Evolutionary conservation across 2,113 vertebrate species (phyloP), one percentile per base, ranked within the genome.

Genomic region (Thomomys bottae): DNA sequence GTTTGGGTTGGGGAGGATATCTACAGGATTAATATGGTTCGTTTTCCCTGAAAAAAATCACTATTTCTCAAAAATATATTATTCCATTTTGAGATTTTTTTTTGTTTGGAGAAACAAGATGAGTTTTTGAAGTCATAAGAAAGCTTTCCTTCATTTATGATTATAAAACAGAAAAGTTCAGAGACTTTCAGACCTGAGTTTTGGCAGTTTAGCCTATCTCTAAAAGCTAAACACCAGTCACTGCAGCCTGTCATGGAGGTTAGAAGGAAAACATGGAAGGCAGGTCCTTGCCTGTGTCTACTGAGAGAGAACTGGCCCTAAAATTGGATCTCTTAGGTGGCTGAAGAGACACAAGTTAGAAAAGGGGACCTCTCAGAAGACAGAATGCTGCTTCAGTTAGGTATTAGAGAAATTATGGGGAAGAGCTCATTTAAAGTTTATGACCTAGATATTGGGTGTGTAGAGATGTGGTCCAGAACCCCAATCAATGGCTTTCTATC

Each of bases 191-290:
- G 32, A 28, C 15, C 64, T 57, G 4, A 68, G 15, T 70, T 72
- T 24, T 34, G n/a, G n/a, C 17, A 36, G 17, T 6, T 7, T 24
- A 14, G 81, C 21, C 64, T 38, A 3, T 17, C 12, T 45, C 5
- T 21, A 23, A 2, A 4, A 0, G 4, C 49, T 54, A 54, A 64
- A 40, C 21, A 17, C 7, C 18, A 17, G 30, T 5, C 23, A 3
- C 1, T 42, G 4, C 24, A 40, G 4, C 45, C 30, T 1, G 1
- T 36, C 23, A 1, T 59, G 20, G 24, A 20, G 21, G 4, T 11
- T 12, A 11, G 0, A 6, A 40, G 0, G 21, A 30, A 3, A n/a
- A 5, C 10, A 45, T 5, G 0, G 2, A 18, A 70, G n/a, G 5
- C 3, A 6, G 49, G 49, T 54, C 2, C 8, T 34, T 34, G 38